Evolutionary conservation across 2,113 vertebrate genomes (phyloP).

Genomic region (Helogale parvula): DNA sequence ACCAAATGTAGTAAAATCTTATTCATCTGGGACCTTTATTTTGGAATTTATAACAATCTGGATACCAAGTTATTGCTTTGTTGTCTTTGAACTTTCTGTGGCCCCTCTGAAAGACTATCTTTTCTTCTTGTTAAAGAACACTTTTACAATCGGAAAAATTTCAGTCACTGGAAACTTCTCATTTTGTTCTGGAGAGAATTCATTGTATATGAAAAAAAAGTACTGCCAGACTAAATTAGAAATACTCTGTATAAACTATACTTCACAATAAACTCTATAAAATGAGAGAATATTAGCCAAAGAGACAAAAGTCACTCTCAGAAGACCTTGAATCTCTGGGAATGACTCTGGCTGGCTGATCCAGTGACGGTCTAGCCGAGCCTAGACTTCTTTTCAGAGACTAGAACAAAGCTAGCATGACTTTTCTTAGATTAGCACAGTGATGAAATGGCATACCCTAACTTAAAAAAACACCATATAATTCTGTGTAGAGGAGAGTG

Average conservation of each 20-base stretch:
- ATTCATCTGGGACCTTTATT: conserved; percentile 48
- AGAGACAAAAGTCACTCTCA: not conserved
- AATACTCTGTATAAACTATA: conserved; percentile 12
- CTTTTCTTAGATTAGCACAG: not conserved
- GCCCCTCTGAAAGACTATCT: conserved; percentile 19
- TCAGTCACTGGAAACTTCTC: conserved; percentile 41
- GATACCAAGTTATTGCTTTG: conserved; percentile 33
- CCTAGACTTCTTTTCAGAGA: not conserved
- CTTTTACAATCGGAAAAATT: conserved; percentile 53
- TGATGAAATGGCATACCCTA: not conserved
- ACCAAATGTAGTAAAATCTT: conserved; percentile 40
- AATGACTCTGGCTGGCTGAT: not conserved
- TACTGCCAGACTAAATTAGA: conserved; percentile 35
- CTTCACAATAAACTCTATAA: conserved; percentile 35
- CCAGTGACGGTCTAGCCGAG: not conserved
- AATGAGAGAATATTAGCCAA: not conserved
- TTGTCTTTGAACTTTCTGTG: conserved; percentile 53
- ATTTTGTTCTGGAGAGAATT: conserved; percentile 8
- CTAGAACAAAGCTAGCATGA: not conserved
- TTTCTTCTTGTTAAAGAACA: conserved; percentile 14
- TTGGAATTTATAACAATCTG: conserved; percentile 50
- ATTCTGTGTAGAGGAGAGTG: not conserved
- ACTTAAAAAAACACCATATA: not conserved
- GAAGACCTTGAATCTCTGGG: not conserved
- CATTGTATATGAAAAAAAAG: conserved; percentile 43